These are phyloP conservation scores for Acanthosepion esculentum DNA, from an alignment of 2,888 invertebrate genomes.

Conservation along the genomic window DNA sequence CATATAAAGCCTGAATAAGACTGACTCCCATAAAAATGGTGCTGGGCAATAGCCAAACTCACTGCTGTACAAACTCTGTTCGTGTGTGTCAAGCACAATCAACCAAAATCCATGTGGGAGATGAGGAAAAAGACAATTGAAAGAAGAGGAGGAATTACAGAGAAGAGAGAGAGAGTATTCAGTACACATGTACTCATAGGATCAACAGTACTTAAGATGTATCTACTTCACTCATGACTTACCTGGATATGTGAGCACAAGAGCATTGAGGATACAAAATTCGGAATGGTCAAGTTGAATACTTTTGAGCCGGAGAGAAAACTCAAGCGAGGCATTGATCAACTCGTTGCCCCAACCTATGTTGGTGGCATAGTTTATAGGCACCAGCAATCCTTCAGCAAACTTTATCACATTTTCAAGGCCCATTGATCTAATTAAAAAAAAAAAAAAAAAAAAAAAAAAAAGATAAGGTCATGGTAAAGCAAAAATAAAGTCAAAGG, in stretches of 20 bases:
- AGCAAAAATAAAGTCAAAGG: neutral
- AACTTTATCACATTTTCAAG: slow-evolving; percentile 69
- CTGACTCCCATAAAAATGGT: no score
- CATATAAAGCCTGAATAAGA: no score
- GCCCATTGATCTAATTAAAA: slow-evolving; percentile 71
- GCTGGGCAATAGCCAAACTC: no score
- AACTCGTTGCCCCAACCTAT: slow-evolving; percentile 74
- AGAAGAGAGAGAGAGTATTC: no score
- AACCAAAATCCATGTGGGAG: no score
- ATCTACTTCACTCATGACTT: slow-evolving; percentile 49
- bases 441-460: no score
- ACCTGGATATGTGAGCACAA: slow-evolving; percentile 75
- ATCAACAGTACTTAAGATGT: no score
- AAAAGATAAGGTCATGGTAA: neutral
- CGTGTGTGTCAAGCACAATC: no score
- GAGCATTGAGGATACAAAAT: slow-evolving; percentile 72
- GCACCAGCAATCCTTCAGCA: slow-evolving; percentile 70
- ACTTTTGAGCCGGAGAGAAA: slow-evolving; percentile 67
- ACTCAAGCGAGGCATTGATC: slow-evolving; percentile 71
- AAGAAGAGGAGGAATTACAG: no score
- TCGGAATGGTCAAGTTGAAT: slow-evolving; percentile 71
- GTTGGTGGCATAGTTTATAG: slow-evolving; percentile 61
- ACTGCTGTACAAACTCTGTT: no score
- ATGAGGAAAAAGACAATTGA: no score
- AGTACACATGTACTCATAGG: no score